Evolutionary conservation across 2,888 invertebrate species (phyloP), one percentile per base, ranked within the genome.

Genomic region (Meloe dianella): DNA sequence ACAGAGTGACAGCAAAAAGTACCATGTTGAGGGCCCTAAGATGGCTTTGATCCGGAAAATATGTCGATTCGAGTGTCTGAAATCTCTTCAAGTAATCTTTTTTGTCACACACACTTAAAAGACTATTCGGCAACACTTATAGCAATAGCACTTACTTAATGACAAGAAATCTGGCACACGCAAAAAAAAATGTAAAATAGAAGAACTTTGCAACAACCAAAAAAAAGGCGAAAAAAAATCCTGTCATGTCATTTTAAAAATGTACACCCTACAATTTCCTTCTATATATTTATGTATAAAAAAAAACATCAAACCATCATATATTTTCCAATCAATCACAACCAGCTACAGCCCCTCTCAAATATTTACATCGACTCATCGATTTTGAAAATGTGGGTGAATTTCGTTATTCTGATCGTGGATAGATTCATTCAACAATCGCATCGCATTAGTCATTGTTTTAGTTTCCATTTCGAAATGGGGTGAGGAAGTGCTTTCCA

Each of bases 11-110:
- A 2, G 5, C n/a, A 41, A 9, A 20, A 20, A 5, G 20, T 17
- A 6, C 10, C 10, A 12, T 10, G 9, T 20, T 20, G 47, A 20
- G 20, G 10, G 47, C 9, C n/a, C 9, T 20, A 10, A 12, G 22
- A 24, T 54, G 24, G 14, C 54, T 54, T 54, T 54, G 54, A 54
- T 24, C 54, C 22, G 54, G 54, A 54, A 54, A 54, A 24, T 54
- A 22, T 24, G 54, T 4, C 51, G n/a, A n/a, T n/a, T n/a, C n/a
- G n/a, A n/a, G n/a, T n/a, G n/a, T 12, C 24, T 22, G 14, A 54
- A 54, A 54, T 54, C 14, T 24, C 22, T 47, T 47, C 20, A 9
- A 17, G 20, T 47, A 20, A 5, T 17, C 47, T 17, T 47, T 54
- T 17, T 47, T 54, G 24, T 20, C 24, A 24, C 12, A 24, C 14